Conservation (phyloP, 2,113 vertebrate genomes). For the Gyps fulvus region DNA sequence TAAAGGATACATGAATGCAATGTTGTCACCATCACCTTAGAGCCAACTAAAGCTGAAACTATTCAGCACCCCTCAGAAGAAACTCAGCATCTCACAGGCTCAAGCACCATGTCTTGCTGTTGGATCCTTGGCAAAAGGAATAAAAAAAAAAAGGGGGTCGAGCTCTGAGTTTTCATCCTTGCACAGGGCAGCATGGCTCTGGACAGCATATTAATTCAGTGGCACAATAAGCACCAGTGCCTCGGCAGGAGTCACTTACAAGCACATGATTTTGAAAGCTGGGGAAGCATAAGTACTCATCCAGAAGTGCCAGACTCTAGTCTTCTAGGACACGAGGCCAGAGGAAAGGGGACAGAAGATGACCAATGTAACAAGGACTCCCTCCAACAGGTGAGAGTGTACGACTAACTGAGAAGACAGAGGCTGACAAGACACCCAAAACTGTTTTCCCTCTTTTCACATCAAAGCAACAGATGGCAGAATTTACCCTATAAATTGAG, state of each 20-base stretch:
- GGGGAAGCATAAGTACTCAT: neutral
- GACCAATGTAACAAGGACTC: neutral
- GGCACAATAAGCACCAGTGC: neutral
- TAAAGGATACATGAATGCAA: neutral
- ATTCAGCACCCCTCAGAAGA: neutral
- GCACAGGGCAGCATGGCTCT: neutral
- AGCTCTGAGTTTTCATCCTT: neutral
- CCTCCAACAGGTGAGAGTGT: neutral
- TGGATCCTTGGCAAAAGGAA: neutral
- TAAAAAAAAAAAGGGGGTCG: rapidly evolving
- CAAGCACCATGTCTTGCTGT: neutral
- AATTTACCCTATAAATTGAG: neutral
- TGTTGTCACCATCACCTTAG: neutral
- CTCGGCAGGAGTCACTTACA: rapidly evolving
- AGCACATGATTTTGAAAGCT: neutral
- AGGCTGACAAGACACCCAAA: neutral
- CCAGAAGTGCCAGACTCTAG: neutral
- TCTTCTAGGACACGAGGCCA: neutral
- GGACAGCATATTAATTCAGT: neutral
- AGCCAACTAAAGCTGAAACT: neutral
- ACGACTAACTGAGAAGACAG: neutral
- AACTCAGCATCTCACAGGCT: neutral
- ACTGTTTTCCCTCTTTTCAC: neutral
- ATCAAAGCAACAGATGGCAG: neutral
- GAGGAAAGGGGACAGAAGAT: neutral